phyloP scores from a whole-genome alignment of 2,888 invertebrate genomes.

The Folsomia candida region DNA sequence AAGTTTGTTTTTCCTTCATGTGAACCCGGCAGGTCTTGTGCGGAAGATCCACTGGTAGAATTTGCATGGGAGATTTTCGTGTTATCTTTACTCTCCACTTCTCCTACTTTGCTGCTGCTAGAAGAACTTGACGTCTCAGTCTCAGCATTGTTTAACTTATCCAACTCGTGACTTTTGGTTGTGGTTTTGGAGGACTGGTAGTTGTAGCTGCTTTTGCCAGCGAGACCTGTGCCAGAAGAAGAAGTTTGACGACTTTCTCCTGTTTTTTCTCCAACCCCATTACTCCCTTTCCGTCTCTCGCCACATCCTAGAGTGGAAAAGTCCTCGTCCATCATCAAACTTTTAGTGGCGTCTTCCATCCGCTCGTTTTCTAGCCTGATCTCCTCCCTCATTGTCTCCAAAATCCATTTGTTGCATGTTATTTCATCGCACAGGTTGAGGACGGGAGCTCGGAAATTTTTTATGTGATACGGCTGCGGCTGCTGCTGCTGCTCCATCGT shows the following conservation, averaged over 20 bases:
- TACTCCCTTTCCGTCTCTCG: not conserved
- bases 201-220: not conserved
- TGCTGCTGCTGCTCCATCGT: slow-evolving; percentile 19
- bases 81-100: not conserved
- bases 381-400: slow-evolving; percentile 46
- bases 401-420: slow-evolving; percentile 26
- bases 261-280: slow-evolving; percentile 1
- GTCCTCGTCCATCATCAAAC: slow-evolving; percentile 44
- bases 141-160: not conserved
- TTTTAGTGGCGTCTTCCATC: slow-evolving; percentile 45
- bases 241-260: not conserved
- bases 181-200: no score
- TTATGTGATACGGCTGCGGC: no score
- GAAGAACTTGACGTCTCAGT: not conserved
- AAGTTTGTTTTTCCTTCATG: not conserved
- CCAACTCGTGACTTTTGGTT: not conserved
- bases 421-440: slow-evolving; percentile 10
- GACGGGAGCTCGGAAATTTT: no score
- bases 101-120: not conserved
- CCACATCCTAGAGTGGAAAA: no score
- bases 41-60: not conserved
- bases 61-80: not conserved
- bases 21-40: not conserved
- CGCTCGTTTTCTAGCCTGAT: slow-evolving; percentile 45
- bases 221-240: no score